Conservation (phyloP, 1,140 invertebrate species). For the Paracyclopina nana region DNA sequence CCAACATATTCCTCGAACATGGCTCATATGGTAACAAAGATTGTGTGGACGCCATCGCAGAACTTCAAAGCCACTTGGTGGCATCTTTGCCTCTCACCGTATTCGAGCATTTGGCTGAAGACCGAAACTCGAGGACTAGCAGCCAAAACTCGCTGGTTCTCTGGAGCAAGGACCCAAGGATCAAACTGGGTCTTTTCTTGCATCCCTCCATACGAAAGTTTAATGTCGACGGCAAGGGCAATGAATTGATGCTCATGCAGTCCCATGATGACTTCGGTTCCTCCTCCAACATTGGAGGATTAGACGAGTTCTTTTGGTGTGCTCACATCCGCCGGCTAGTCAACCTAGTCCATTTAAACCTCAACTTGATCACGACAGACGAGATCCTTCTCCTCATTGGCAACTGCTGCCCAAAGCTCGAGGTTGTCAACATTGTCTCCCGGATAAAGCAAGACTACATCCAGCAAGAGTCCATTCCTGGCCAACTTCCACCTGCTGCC, state of each 20-base stretch:
- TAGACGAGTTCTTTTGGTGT: constrained; percentile 13
- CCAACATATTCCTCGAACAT: constrained; percentile 5
- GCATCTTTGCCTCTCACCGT: not conserved
- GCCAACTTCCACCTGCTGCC: not conserved
- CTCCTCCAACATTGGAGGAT: not conserved
- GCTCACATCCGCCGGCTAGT: not conserved
- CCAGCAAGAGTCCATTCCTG: not conserved
- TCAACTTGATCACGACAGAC: constrained; percentile 11
- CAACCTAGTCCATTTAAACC: not conserved
- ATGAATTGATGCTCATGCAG: constrained; percentile 5
- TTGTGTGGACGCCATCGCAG: not conserved
- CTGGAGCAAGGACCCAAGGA: constrained; percentile 4
- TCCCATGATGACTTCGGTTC: too few species aligned
- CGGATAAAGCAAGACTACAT: not conserved
- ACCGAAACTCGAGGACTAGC: not conserved
- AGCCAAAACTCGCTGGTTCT: not conserved
- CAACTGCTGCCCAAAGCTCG: not conserved
- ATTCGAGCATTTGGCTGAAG: constrained; percentile 2
- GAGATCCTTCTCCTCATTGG: constrained; percentile 3
- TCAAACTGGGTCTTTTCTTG: constrained; percentile 3
- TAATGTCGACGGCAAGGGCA: constrained; percentile 1
- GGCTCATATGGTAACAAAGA: constrained; percentile 1
- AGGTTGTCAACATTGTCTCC: constrained; percentile 8
- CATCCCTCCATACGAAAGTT: not conserved
- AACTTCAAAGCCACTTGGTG: not conserved